Evolutionary conservation across 2,113 vertebrate species (phyloP), one percentile per base, ranked within the genome.

Genomic region (Leptodactylus fuscus): DNA sequence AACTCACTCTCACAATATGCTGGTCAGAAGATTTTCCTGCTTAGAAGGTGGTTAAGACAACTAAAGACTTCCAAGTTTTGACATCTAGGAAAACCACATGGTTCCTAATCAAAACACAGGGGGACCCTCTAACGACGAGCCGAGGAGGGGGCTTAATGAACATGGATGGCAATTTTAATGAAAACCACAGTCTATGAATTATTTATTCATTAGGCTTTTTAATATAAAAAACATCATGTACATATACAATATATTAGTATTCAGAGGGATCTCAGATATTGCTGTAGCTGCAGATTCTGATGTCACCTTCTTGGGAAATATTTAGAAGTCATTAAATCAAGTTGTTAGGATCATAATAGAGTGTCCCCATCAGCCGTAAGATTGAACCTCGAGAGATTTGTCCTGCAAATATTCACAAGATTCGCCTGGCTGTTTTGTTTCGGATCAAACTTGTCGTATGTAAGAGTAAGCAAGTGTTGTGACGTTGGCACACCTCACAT

Each of bases 171-270:
- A 88, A 92, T 94, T 93, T 94, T 94, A 94, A 95, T 95, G 93
- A 95, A 93, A 92, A 91, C 93, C 90, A 93, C 92, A 89, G 89
- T 88, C 94, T 92, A 95, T 96, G 92, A 94, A 95, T 96, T 95
- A 96, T 96, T 96, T 90, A 94, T 93, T 87, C 75, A 84, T 80
- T 36, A 86, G 36, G 46, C n/a, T 81, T 86, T 86, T 81, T 71
- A 55, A 18, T 38, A 34, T n/a, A 86, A 76, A 53, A 73, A 75
- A 65, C 53, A 58, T 65, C 24, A 29, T 75, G 53, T 60, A 27
- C 27, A 9, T 69, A 38, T 69, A 69, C 65, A 38, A 18, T 69
- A 20, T 75, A 48, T 48, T 5, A 18, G 12, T 75, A 27, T 24
- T 74, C 22, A 3, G 20, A 20, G 0, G 9, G 0, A 73, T 73